Conservation (phyloP, 2,797 vertebrate species). For the Clarias pachynema region DNA sequence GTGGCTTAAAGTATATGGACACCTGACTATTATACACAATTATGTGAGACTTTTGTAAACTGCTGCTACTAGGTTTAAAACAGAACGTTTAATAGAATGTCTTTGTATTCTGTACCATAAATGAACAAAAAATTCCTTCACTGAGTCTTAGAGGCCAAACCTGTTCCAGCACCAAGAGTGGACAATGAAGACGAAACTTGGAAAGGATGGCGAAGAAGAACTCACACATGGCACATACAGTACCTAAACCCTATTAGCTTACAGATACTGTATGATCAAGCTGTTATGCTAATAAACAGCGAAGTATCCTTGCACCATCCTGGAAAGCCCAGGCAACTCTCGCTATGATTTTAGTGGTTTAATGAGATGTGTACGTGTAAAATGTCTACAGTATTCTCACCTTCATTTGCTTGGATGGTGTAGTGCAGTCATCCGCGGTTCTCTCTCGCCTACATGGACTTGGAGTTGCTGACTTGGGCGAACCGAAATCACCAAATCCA, state of each 20-base stretch:
- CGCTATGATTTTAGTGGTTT: not conserved
- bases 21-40: not conserved
- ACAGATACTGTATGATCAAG: not conserved
- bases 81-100: not conserved
- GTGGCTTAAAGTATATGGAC: not conserved
- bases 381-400: conserved; percentile 15
- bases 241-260: not conserved
- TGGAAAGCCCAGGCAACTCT: not conserved
- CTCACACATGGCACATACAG: too few species aligned
- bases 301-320: not conserved
- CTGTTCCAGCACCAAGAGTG: not conserved
- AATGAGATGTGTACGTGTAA: not conserved
- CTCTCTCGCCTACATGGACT: conserved; percentile 24
- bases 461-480: conserved; percentile 4
- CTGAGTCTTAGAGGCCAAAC: not conserved
- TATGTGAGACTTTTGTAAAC: not conserved
- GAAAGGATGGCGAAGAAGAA: not conserved
- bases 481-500: not conserved
- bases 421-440: not conserved
- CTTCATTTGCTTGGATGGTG: conserved; percentile 45
- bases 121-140: not conserved
- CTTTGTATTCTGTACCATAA: not conserved
- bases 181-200: not conserved
- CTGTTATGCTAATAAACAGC: not conserved
- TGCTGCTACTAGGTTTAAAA: not conserved